Evolutionary conservation across 1,140 invertebrate genomes (phyloP).

Genomic region (Orussus abietinus): DNA sequence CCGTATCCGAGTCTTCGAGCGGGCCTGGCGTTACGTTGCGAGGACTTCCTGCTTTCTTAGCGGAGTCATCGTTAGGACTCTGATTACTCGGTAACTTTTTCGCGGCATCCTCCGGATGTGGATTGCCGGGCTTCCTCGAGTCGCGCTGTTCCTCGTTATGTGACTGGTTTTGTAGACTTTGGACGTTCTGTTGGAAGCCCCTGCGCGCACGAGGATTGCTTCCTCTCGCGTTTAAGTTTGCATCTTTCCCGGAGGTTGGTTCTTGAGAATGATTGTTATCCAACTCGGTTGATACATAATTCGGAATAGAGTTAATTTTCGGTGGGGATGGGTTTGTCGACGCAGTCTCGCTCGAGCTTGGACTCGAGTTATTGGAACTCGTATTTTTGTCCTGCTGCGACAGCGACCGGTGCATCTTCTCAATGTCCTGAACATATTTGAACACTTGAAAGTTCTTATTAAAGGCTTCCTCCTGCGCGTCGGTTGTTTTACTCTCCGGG

Average conservation of each 20-base stretch:
- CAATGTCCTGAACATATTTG: slow-evolving; percentile 46
- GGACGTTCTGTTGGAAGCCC: slow-evolving; percentile 27
- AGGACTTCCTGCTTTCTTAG: background rate
- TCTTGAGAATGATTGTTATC: slow-evolving; percentile 16
- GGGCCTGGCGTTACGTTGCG: background rate
- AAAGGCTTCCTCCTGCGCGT: slow-evolving; percentile 42
- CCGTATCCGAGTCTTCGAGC: background rate
- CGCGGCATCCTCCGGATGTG: background rate
- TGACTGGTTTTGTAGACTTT: too few relatives aligned
- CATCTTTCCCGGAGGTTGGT: slow-evolving; percentile 17
- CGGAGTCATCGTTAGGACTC: background rate
- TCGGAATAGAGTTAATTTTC: slow-evolving; percentile 28
- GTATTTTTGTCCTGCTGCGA: slow-evolving; percentile 19
- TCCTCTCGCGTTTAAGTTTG: slow-evolving; percentile 15
- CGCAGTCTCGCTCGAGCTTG: slow-evolving; percentile 25
- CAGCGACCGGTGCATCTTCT: slow-evolving; percentile 37
- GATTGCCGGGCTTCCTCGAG: background rate
- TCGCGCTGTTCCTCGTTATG: background rate
- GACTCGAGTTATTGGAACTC: slow-evolving; percentile 21
- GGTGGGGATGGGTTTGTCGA: slow-evolving; percentile 19
- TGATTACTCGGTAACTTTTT: background rate
- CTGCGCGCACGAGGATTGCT: slow-evolving; percentile 22
- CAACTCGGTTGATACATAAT: slow-evolving; percentile 13
- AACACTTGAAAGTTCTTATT: slow-evolving; percentile 44
- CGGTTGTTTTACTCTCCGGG: slow-evolving; percentile 35